phyloP scores from a whole-genome alignment of 2,888 invertebrate species.

The Gonocerus acuteangulatus region DNA sequence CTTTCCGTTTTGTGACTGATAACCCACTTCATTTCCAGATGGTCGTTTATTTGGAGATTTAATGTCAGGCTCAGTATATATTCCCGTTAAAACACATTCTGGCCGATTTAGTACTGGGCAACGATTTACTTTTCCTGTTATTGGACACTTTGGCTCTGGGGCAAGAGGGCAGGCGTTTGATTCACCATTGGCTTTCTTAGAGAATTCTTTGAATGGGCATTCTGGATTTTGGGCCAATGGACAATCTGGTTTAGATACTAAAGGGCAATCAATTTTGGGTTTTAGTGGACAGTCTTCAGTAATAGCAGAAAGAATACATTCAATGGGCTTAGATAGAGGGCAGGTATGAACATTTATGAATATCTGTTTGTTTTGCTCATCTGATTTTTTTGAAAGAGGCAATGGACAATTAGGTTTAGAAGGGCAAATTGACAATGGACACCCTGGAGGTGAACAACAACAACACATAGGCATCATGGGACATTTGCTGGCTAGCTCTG shows the following conservation, averaged over 20 bases:
- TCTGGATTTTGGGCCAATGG: background rate
- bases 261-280: slow-evolving; percentile 5
- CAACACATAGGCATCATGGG: background rate
- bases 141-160: background rate
- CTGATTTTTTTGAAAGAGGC: too few species aligned
- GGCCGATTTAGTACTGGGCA: too few species aligned
- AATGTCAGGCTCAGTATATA: too few species aligned
- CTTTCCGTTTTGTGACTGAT: too few species aligned
- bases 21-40: too few species aligned
- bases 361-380: background rate
- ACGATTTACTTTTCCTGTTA: background rate
- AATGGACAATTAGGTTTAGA: background rate
- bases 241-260: background rate
- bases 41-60: too few species aligned
- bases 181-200: background rate
- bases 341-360: background rate
- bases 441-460: background rate
- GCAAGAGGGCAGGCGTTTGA: background rate
- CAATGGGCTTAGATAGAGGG: background rate
- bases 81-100: too few species aligned
- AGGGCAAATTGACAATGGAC: background rate
- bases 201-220: slow-evolving; percentile 17
- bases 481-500: background rate
- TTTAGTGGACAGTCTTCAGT: background rate
- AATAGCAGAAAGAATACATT: background rate